Evolutionary conservation across 1,140 invertebrate genomes (phyloP), one percentile per base, ranked within the genome.

Genomic region (Archegozetes longisetosus): DNA sequence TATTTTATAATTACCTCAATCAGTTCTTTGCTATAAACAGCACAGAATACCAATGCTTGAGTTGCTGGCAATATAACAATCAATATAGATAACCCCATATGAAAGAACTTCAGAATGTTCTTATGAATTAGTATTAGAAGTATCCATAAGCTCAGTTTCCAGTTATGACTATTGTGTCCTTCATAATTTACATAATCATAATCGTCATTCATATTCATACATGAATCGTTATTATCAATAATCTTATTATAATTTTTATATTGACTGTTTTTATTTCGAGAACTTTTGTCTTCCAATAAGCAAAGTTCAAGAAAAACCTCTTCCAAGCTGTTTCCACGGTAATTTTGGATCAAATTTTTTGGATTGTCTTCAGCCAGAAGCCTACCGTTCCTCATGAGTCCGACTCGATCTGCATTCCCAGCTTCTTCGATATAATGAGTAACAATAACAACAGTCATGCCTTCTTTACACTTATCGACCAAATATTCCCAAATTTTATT

Each of bases 341-440:
- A 90, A 74, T 84, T 82, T 12, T 81, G 76, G 24, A 95, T 77
- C 1, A 95, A 77, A 28, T 82, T 81, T 46, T 84, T 80, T 0
- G 92, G 92, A 2, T 88, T 85, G 69, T 92, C 86, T 74, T 97
- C 90, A 0, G 90, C 91, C 64, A 95, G 71, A 47, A 95, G 75
- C 49, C 85, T 78, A 17, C 92, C 91, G 67, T 83, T 87, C 63
- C 92, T 78, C 89, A 96, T 94, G 28, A 96, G 74, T 62, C 91
- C 91, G 69, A 94, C 92, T 68, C 81, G 82, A 69, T 88, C 80
- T 46, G 86, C 86, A 74, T 90, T 85, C 65, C 84, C 73, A 1
- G 89, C 89, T 71, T 93, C 89, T 72, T 91, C 87, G 62, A 92
- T 89, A 66, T 92, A 92, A 77, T 92, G 88, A n/a, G 89, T 92